Conservation (phyloP, 2,888 invertebrate species). For the Pteria penguin region DNA sequence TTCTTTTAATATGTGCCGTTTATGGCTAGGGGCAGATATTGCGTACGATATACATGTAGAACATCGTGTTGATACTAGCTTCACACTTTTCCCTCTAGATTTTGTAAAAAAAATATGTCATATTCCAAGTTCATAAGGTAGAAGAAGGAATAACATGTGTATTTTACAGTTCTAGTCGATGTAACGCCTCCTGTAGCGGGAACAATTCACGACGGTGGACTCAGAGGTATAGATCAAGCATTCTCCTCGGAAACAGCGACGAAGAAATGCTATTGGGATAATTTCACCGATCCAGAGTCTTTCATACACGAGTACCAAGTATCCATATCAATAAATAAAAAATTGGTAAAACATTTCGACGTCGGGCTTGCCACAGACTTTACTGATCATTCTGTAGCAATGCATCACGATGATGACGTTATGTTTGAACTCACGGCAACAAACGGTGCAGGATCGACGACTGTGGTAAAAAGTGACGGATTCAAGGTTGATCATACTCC, state of each 20-base stretch:
- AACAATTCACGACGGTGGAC: constrained; percentile 47
- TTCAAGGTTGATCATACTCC: constrained; percentile 64
- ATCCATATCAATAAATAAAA: constrained; percentile 53
- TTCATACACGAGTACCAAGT: constrained; percentile 51
- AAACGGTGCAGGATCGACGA: constrained; percentile 59
- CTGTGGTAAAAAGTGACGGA: constrained; percentile 50
- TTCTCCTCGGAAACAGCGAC: constrained; percentile 56
- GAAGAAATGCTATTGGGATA: constrained; percentile 48
- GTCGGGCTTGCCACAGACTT: constrained; percentile 32
- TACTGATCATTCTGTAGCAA: constrained; percentile 45
- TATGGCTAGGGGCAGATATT: too few species aligned
- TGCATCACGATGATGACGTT: constrained; percentile 46
- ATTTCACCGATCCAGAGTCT: constrained; percentile 57
- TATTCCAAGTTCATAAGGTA: too few species aligned
- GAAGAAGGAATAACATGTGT: too few species aligned
- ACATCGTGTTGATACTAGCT: too few species aligned
- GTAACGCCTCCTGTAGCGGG: constrained; percentile 52
- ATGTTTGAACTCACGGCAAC: constrained; percentile 51
- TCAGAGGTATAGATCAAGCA: constrained; percentile 24
- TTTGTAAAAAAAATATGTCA: too few species aligned
- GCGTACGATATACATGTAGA: too few species aligned
- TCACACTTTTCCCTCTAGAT: too few species aligned
- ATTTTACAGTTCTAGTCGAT: constrained; percentile 58
- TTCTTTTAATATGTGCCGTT: too few species aligned
- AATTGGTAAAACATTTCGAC: constrained; percentile 47